Conservation (phyloP, 1,140 invertebrate species). For the Calliphora vicina region DNA sequence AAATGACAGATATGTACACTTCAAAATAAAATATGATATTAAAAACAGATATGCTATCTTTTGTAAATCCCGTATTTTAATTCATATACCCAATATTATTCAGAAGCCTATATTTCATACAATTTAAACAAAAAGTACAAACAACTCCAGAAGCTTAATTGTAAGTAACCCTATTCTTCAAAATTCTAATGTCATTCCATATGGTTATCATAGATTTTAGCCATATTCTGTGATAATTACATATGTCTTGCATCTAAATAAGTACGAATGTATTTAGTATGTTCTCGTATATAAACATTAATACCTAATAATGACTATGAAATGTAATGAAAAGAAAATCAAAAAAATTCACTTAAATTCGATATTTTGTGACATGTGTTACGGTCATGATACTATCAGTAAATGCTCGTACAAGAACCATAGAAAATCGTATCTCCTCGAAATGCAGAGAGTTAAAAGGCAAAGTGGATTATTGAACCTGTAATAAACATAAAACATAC, state of each 20-base stretch:
- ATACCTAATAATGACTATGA: background rate
- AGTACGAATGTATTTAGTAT: too few relatives aligned
- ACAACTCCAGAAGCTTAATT: too few relatives aligned
- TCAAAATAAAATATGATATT: too few relatives aligned
- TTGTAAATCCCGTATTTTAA: too few relatives aligned
- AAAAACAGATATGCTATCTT: too few relatives aligned
- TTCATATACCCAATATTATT: too few relatives aligned
- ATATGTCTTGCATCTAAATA: background rate
- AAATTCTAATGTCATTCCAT: background rate
- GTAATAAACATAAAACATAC: constrained; percentile 8
- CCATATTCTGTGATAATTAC: background rate
- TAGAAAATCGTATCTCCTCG: background rate
- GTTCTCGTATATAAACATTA: background rate
- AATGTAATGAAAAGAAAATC: background rate
- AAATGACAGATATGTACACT: too few relatives aligned
- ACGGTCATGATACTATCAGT: constrained; percentile 20
- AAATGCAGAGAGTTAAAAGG: constrained; percentile 1
- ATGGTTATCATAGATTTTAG: background rate
- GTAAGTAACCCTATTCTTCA: too few relatives aligned
- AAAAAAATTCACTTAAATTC: background rate
- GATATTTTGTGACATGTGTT: constrained; percentile 34
- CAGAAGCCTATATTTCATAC: too few relatives aligned
- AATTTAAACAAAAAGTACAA: too few relatives aligned
- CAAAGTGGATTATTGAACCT: constrained; percentile 33
- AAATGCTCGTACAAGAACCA: constrained; percentile 3